phyloP scores from a whole-genome alignment of 2,113 vertebrate genomes.

The Anser cygnoides region DNA sequence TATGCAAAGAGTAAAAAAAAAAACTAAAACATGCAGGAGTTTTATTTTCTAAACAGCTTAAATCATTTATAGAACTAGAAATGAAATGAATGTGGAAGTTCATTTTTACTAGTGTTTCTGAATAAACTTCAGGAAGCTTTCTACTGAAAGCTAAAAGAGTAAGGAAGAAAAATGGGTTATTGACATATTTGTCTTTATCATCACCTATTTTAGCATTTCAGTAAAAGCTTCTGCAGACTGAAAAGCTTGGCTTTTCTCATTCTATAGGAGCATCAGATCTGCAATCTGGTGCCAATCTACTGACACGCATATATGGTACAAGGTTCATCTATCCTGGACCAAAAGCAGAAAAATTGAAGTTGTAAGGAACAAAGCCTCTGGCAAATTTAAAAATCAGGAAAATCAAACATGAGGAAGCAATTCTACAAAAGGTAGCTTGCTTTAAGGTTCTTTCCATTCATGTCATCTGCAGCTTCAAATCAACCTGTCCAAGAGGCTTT shows the following conservation, averaged over 20 bases:
- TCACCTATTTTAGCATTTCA: background rate
- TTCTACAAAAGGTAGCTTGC: background rate
- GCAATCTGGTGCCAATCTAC: background rate
- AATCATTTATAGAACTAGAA: background rate
- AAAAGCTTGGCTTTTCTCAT: background rate
- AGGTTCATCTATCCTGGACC: background rate
- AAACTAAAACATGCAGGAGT: background rate
- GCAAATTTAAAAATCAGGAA: background rate
- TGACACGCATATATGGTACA: background rate
- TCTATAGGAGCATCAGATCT: background rate
- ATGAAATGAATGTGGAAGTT: background rate
- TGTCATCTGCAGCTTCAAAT: background rate
- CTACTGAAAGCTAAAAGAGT: background rate
- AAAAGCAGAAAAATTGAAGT: background rate
- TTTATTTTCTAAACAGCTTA: background rate
- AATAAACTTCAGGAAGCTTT: background rate
- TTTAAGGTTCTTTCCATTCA: background rate
- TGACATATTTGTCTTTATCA: background rate
- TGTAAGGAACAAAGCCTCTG: background rate
- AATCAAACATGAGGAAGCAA: background rate
- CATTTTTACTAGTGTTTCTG: background rate
- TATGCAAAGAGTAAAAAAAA: background rate
- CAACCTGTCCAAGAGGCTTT: background rate
- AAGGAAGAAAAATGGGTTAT: background rate
- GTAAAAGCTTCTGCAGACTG: background rate